Base-by-base conservation (phyloP, 2,797 vertebrate genomes). In the Staurois parvus region DNA sequence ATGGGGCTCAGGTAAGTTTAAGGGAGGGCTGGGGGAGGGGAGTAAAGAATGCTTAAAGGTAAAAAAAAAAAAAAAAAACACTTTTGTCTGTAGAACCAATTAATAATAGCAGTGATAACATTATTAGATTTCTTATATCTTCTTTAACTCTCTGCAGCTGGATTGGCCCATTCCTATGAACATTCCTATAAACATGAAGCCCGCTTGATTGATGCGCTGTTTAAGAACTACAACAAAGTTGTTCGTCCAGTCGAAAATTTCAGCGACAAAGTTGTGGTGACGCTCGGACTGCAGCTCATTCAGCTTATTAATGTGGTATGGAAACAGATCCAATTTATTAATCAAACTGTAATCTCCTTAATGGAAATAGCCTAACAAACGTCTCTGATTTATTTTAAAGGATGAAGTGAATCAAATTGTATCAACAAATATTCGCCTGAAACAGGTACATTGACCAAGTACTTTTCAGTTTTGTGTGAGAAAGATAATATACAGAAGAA, bases 361-460 rank as follows among this genome's bases (percentile, higher is more conserved):
- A n/a, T 30, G 17, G 21, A 45, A 17, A 24, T 17, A 29, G 17
- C 5, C 37, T 85, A 45, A 37, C 42, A 29, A 87, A 88, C 85
- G 89, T 81, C 10, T 64, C 26, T 10, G 0, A 21, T 2, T 15
- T 91, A 67, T n/a, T 86, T 88, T 88, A 15, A 19, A 99, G 98
- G 98, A 99, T 95, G 98, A 99, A 95, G 98, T 99, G 10, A 99
- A 98, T 93, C 97, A 99, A 93, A 98, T 99, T 81, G 97, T 99
- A 88, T 96, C 96, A 88, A 98, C 96, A 45, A 99, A 99, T 0
- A 96, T 99, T 8, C 96, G 98, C 3, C 92, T 99, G 74, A 96
- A 93, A 91, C 98, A 99, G 96, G 98, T 99, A 66, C 29, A 70
- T 73, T 81, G 15, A 6, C 4, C 56, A 11, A 45, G 3, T 28